Base-by-base conservation (phyloP, 2,113 vertebrate genomes). In the Anguilla rostrata region DNA sequence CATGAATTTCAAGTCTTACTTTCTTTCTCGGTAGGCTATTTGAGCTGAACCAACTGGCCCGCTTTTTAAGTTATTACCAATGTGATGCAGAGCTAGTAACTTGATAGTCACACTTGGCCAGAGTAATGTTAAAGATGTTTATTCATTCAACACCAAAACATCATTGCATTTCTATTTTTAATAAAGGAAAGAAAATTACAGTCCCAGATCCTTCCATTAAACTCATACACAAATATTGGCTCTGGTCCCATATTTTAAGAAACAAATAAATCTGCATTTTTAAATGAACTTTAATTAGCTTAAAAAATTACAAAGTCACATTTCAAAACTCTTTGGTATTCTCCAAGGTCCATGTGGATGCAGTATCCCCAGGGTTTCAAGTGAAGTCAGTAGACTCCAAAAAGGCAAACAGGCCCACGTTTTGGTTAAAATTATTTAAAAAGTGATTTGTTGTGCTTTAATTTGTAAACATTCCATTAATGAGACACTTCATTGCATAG, bases 401-500 rank as follows among this genome's bases (percentile, higher is more conserved):
- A 88, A 86, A 87, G 16, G 88, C 71, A 46, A 78, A 78, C 20
- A 22, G 20, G 15, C 22, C n/a, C 7, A 18, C 60, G 40, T 71
- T 81, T 26, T 78, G 20, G 9, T 49, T 56, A 83, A 56, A 87
- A 78, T 66, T 0, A 84, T 3, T 78, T 86, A 71, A 85, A 88
- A 86, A 85, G 79, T 53, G 22, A 81, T 63, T 88, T 39, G 89
- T 91, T 91, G 87, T 91, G 87, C 2, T 89, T 85, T 22, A 89
- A 87, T 89, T 12, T 89, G 89, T 92, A 92, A 94, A 95, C 92
- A 85, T n/a, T 89, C 22, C 81, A 86, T 78, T 84, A 81, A 43
- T 29, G 49, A n/a, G 71, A 90, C 39, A 78, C 26, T 83, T 81
- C 78, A 39, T 81, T 87, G 46, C 80, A 83, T 75, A 84, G 86